Evolutionary conservation across 2,797 vertebrate species (phyloP).

Genomic region (Notamacropus eugenii): DNA sequence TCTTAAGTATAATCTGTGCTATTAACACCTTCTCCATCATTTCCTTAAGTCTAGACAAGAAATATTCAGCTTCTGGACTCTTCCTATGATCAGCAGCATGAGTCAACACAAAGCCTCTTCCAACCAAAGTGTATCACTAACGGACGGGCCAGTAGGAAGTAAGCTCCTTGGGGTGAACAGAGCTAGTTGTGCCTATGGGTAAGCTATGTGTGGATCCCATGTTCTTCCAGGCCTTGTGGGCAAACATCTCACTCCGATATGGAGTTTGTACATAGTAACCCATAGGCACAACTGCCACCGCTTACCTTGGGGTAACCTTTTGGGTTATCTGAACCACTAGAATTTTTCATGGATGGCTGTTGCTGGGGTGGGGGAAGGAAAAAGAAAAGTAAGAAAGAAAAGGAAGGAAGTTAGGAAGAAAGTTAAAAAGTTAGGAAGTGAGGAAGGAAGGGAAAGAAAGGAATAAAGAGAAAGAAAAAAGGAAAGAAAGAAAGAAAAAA

Average conservation of each 20-base stretch:
- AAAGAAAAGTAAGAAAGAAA: background rate
- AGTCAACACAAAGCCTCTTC: background rate
- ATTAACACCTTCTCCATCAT: background rate
- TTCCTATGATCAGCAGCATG: background rate
- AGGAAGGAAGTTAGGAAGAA: background rate
- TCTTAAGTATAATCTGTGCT: background rate
- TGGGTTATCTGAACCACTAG: background rate
- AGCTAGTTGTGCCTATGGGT: too few species aligned
- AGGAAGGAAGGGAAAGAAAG: background rate
- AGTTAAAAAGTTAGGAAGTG: background rate
- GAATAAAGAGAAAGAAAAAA: background rate
- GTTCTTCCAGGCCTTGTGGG: background rate
- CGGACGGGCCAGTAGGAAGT: background rate
- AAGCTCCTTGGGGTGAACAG: background rate
- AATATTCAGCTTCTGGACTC: background rate
- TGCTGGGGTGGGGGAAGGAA: background rate
- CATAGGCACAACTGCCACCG: background rate
- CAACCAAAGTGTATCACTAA: background rate
- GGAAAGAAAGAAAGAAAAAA: background rate
- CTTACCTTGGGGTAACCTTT: background rate
- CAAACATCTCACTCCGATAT: background rate
- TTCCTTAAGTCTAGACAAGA: background rate
- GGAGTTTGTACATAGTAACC: background rate
- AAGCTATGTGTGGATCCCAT: background rate
- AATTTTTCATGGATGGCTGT: too few species aligned